These are phyloP conservation scores for Siphonodentalium dalli DNA, from an alignment of 2,888 invertebrate species.

Conservation along the genomic window DNA sequence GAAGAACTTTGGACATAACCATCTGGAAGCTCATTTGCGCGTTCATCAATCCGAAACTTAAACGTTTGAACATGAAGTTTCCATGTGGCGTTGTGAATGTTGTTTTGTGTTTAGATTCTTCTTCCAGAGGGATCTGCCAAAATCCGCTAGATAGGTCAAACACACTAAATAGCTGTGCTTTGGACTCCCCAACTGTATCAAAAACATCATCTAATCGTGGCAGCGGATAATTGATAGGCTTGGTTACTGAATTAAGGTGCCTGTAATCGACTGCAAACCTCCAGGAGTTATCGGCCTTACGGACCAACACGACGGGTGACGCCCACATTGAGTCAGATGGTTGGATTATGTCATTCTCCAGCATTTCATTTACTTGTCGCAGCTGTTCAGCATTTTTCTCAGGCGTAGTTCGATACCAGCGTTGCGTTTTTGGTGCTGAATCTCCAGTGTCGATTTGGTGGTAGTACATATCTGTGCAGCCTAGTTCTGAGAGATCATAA, in stretches of 20 bases:
- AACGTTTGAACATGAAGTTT: slow-evolving; percentile 12
- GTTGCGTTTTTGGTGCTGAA: background rate
- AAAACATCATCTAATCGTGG: slow-evolving; percentile 16
- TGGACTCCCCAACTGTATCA: slow-evolving; percentile 17
- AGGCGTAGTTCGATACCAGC: background rate
- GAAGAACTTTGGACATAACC: slow-evolving; percentile 16
- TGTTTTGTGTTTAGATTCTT: slow-evolving; percentile 14
- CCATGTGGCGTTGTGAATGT: slow-evolving; percentile 18
- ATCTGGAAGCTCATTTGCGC: slow-evolving; percentile 18
- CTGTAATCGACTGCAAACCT: slow-evolving; percentile 16
- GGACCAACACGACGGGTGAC: background rate
- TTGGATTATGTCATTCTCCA: slow-evolving; percentile 5
- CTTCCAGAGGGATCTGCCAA: slow-evolving; percentile 18
- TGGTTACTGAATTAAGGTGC: slow-evolving; percentile 7
- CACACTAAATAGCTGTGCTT: slow-evolving; percentile 7
- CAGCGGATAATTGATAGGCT: slow-evolving; percentile 12
- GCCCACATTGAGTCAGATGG: slow-evolving; percentile 4
- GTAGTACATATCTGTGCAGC: background rate
- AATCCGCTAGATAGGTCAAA: slow-evolving; percentile 21
- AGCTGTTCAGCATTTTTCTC: background rate
- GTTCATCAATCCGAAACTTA: slow-evolving; percentile 26
- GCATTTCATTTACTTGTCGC: slow-evolving; percentile 2
- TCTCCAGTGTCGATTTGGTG: slow-evolving; percentile 7
- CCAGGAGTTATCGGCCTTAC: slow-evolving; percentile 5
- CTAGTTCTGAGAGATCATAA: slow-evolving; percentile 2